Percentiles rank a stretch among this genome's conserved stretches.
These are phyloP conservation scores for Steinernema hermaphroditum DNA, from an alignment of 2,888 invertebrate genomes.

Conservation along the genomic window DNA sequence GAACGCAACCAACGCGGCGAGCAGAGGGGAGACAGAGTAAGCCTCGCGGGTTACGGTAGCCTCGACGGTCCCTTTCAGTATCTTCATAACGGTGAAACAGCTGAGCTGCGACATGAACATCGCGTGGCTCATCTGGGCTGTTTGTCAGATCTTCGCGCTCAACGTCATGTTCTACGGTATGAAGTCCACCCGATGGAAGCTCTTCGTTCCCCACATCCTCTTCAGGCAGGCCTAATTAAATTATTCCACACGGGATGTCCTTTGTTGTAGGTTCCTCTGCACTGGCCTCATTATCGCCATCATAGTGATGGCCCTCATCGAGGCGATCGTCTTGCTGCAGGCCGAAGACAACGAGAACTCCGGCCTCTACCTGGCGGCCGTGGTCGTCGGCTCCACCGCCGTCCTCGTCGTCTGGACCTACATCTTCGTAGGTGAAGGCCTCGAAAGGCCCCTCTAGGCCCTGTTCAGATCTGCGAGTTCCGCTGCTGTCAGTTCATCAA, in stretches of 20 bases:
- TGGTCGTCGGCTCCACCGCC: slow-evolving; percentile 31
- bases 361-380: slow-evolving; percentile 8
- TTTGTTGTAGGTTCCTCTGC: slow-evolving; percentile 16
- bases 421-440: slow-evolving; percentile 31
- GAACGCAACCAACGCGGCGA: background rate
- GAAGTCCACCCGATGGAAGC: slow-evolving; percentile 46
- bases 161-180: slow-evolving; percentile 60
- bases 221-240: slow-evolving; percentile 42
- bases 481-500: slow-evolving; percentile 58
- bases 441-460: background rate
- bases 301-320: slow-evolving; percentile 6
- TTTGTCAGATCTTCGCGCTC: slow-evolving; percentile 51
- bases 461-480: slow-evolving; percentile 48
- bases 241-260: slow-evolving; percentile 27
- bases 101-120: slow-evolving; percentile 47
- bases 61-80: background rate
- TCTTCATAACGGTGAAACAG: slow-evolving; percentile 2
- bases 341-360: background rate
- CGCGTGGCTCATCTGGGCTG: slow-evolving; percentile 53
- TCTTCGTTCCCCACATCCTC: slow-evolving; percentile 59
- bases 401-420: slow-evolving; percentile 33
- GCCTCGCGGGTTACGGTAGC: too few relatives aligned
- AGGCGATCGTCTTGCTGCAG: background rate
- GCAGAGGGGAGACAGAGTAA: too few relatives aligned
- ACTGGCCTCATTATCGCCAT: slow-evolving; percentile 9